Evolutionary conservation across 2,888 invertebrate genomes (phyloP), one percentile per base, ranked within the genome.

Genomic region (Dryadula phaetusa): DNA sequence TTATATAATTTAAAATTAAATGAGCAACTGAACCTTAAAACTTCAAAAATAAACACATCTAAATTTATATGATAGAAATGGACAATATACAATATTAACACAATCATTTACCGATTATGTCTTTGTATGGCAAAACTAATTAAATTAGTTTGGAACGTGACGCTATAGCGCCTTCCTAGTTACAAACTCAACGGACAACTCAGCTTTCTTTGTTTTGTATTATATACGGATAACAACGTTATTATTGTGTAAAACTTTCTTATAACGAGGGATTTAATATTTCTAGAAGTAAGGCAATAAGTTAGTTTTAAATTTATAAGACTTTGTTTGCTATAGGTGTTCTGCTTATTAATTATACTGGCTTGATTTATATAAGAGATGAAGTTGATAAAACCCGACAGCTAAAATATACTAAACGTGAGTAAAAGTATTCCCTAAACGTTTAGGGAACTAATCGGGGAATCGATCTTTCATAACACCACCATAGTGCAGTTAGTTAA

Each of bases 111-210:
- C 10, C 40, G 37, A 54, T 54, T 34, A 18, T 22, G 18, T 54
- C 54, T n/a, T 22, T 22, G 12, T 56, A 5, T 18, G 16, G 52
- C 28, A 25, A 56, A 22, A n/a, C 56, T 56, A 56, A 56, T 56
- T 56, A 54, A 54, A 54, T 56, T 40, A 40, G 22, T n/a, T 37
- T 22, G 40, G n/a, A 40, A 40, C 56, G 56, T 56, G 56, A 56
- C 22, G 16, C 3, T 54, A 25, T 40, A 56, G 40, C 40, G n/a
- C 16, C 22, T 40, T 16, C 22, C 22, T 25, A n/a, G 20, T n/a
- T 22, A 56, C 56, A 4, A 22, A 40, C 37, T 56, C 22, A 56
- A 12, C 40, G 40, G n/a, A 56, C 34, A 40, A 56, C 22, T 40
- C n/a, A 40, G 16, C 56, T 40, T 56, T 56, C 56, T 22, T 40